Base-by-base conservation (phyloP, 2,888 invertebrate species). In the Ormyrus labotus region DNA sequence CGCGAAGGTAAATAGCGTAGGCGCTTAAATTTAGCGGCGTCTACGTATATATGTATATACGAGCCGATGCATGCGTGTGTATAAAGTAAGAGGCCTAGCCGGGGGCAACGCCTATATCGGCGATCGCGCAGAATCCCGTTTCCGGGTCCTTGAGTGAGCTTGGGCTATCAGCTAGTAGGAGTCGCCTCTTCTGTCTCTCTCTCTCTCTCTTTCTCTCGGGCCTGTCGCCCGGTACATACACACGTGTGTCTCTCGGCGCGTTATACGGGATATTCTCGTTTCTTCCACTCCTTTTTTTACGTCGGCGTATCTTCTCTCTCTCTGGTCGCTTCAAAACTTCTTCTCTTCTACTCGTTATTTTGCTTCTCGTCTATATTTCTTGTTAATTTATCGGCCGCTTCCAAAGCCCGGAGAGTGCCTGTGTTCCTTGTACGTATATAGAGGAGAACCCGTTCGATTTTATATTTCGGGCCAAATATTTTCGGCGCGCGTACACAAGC, bases 361-460 rank as follows among this genome's bases (percentile, higher is more conserved):
- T 48, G 65, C 70, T 19, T 64, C 34, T 74, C 58, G 50, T 71
- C 75, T 79, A 68, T 72, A 79, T 81, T 79, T 76, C 78, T 78
- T 69, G 63, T 72, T 78, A 79, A 81, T 78, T 78, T 79, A 81
- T 78, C 70, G 70, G 34, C 34, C 34, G 60, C 74, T 70, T 51
- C 60, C 75, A 81, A 63, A 47, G 34, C 19, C 8, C 34, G 34
- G 45, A 45, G 48, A 45, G 48, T 61, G 13, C 61, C 8, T 47
- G 45, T 47, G 47, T 58, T 68, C 6, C 58, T 8, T 72, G 4
- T 80, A 9, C 50, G 34, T 53, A 47, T 45, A 48, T 34, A 34
- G 34, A 34, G 34, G n/a, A 79, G 75, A 81, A 81, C 78, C 78
- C 78, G 78, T 79, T 81, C 72, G 75, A 81, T 79, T 81, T 81